Evolutionary conservation across 2,888 invertebrate genomes (phyloP).

Genomic region (Melanostoma scalare): DNA sequence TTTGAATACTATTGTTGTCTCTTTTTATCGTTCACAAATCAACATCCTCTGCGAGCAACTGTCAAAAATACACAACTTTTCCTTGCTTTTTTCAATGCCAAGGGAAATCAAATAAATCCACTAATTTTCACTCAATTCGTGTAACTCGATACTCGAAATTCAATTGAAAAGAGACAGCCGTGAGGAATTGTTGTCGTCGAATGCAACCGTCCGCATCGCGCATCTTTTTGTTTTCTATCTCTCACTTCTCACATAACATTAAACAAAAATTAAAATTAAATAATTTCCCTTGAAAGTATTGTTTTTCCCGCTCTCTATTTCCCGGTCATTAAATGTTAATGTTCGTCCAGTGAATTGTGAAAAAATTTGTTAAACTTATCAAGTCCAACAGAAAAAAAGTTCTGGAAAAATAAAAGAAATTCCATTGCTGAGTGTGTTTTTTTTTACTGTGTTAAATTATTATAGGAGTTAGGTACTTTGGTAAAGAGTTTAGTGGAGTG

Average conservation of each 20-base stretch:
- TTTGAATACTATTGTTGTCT: too few species aligned
- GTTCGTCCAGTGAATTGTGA: slow-evolving; percentile 11
- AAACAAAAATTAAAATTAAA: slow-evolving; percentile 14
- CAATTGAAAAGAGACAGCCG: slow-evolving; percentile 66
- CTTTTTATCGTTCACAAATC: too few species aligned
- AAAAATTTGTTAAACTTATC: neutral
- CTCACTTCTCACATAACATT: slow-evolving; percentile 35
- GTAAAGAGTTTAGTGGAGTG: neutral
- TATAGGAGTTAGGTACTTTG: slow-evolving; percentile 13
- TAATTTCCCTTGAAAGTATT: slow-evolving; percentile 18
- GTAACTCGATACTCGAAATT: neutral
- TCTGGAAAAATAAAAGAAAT: slow-evolving; percentile 8
- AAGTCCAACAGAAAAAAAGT: slow-evolving; percentile 1
- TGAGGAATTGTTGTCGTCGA: slow-evolving; percentile 61
- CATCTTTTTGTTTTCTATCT: slow-evolving; percentile 63
- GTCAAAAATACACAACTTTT: too few species aligned
- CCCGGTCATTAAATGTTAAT: neutral
- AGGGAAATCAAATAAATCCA: slow-evolving; percentile 25
- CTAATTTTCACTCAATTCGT: slow-evolving; percentile 43
- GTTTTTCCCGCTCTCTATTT: slow-evolving; percentile 48
- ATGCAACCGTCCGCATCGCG: slow-evolving; percentile 64
- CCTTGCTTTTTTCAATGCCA: neutral
- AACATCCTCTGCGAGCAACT: too few species aligned
- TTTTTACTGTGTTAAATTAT: neutral
- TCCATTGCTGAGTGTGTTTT: slow-evolving; percentile 36